Conservation (phyloP, 2,113 vertebrate genomes). For the Petroica traversi region DNA sequence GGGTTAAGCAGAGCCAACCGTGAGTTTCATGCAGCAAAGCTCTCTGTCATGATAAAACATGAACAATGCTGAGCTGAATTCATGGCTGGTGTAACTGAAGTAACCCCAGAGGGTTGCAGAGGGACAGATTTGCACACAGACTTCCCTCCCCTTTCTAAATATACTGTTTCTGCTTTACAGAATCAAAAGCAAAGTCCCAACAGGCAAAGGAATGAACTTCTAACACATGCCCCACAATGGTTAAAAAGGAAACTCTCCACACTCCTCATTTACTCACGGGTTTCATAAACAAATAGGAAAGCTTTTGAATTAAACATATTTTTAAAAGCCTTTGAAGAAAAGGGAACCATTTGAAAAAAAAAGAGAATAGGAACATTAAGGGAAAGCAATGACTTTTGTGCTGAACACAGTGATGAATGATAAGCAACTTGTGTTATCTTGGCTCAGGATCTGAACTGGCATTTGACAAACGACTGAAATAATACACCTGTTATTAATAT, state of each 20-base stretch:
- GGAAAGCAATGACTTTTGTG: background rate
- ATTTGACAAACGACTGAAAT: background rate
- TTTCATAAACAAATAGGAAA: background rate
- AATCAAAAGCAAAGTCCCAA: background rate
- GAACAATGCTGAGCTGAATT: background rate
- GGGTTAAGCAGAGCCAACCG: conserved; percentile 1
- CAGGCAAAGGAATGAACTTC: conserved; percentile 36
- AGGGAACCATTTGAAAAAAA: background rate
- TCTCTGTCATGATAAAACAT: background rate
- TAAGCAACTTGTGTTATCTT: background rate
- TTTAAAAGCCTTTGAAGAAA: background rate
- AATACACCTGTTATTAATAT: background rate
- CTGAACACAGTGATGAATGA: background rate
- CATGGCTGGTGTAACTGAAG: background rate
- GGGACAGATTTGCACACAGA: background rate
- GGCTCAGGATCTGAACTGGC: background rate
- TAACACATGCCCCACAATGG: background rate
- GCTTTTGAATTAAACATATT: background rate
- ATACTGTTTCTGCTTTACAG: background rate
- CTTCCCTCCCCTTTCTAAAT: background rate
- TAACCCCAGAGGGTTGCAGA: background rate
- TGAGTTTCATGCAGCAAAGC: background rate
- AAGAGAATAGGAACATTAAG: background rate
- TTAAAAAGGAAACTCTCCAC: conserved; percentile 15
- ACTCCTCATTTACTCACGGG: background rate